Percentiles rank a stretch among this genome's conserved stretches.
These are phyloP conservation scores for Fundulus diaphanus DNA, from an alignment of 2,797 vertebrate species.

Conservation along the genomic window DNA sequence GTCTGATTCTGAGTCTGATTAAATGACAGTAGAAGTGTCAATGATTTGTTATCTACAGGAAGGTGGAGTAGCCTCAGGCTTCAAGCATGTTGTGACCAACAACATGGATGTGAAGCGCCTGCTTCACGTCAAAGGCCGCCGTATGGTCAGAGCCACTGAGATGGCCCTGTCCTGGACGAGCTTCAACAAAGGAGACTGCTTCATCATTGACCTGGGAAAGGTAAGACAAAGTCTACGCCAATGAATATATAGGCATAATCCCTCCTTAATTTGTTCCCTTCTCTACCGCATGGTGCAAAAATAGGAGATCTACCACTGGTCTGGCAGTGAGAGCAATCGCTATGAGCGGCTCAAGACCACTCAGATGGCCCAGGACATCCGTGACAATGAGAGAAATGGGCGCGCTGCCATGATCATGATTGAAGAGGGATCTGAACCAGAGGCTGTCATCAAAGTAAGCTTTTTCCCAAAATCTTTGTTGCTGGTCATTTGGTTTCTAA, in stretches of 20 bases:
- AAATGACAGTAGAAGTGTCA: too few species aligned
- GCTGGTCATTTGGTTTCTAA: neutral
- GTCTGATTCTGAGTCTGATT: too few species aligned
- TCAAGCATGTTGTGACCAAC: conserved; percentile 68
- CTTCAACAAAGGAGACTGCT: conserved; percentile 82
- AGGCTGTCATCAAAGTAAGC: conserved; percentile 66
- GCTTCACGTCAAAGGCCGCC: conserved; percentile 77
- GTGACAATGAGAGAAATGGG: conserved; percentile 77
- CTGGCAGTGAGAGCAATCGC: conserved; percentile 70
- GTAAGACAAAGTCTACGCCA: conserved; percentile 41
- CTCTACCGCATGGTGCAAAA: conserved; percentile 2
- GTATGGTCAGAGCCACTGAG: conserved; percentile 64
- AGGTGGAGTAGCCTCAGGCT: conserved; percentile 81
- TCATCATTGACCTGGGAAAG: conserved; percentile 81
- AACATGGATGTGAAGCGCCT: conserved; percentile 45
- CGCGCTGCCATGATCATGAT: conserved; percentile 60
- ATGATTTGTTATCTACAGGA: conserved; percentile 51
- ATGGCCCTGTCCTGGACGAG: conserved; percentile 66
- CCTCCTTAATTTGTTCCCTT: neutral
- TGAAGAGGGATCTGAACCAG: conserved; percentile 72
- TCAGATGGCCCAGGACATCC: conserved; percentile 74
- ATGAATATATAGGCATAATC: neutral
- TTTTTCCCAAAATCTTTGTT: neutral
- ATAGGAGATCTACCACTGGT: conserved; percentile 80
- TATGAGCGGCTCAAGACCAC: conserved; percentile 76